phyloP scores from a whole-genome alignment of 2,888 invertebrate genomes.

The Tetranychus piercei region DNA sequence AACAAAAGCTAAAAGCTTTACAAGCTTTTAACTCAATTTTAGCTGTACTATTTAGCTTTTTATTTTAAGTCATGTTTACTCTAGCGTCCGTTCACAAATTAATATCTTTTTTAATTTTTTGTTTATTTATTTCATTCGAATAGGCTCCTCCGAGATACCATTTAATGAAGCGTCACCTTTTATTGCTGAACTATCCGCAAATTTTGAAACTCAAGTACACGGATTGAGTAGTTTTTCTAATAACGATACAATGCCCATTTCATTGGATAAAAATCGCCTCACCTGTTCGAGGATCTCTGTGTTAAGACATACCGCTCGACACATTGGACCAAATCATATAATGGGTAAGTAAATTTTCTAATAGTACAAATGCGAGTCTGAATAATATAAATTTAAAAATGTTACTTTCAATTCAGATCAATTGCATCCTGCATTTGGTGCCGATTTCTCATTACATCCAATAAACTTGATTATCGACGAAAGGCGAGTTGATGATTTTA shows the following conservation, averaged over 20 bases:
- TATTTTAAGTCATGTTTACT: no score
- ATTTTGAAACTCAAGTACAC: not conserved
- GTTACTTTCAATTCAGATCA: not conserved
- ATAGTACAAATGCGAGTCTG: not conserved
- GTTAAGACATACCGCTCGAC: not conserved
- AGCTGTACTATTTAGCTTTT: no score
- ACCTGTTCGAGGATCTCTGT: not conserved
- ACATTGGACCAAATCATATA: not conserved
- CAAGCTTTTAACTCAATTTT: no score
- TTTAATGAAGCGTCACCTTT: not conserved
- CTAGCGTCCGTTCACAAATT: no score
- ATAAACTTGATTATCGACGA: not conserved
- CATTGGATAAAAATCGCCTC: not conserved
- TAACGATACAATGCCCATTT: not conserved
- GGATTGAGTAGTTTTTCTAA: not conserved
- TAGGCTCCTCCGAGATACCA: not conserved
- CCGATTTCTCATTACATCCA: not conserved
- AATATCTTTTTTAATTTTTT: no score
- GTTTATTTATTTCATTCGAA: no score
- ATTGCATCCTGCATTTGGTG: not conserved
- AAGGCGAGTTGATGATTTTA: not conserved
- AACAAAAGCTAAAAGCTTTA: no score
- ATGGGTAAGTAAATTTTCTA: not conserved
- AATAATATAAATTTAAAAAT: not conserved
- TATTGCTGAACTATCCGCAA: not conserved